Percentiles rank a stretch among this genome's conserved stretches.
Evolutionary conservation across 2,888 invertebrate genomes (phyloP).

Genomic region (Phania funesta): DNA sequence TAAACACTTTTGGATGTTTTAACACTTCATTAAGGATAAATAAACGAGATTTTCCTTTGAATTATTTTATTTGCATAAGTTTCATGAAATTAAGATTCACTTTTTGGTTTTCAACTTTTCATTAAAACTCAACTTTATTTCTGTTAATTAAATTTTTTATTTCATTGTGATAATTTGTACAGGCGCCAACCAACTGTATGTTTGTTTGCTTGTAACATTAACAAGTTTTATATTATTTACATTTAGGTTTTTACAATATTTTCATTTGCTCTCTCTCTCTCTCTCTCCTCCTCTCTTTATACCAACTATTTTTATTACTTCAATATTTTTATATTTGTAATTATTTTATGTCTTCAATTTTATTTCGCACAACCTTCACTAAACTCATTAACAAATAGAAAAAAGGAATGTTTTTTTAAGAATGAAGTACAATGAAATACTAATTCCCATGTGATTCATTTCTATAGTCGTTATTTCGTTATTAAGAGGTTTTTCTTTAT

Average conservation of each 20-base stretch:
- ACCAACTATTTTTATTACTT: background rate
- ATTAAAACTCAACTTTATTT: background rate
- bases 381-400: conserved; percentile 37
- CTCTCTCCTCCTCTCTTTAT: background rate
- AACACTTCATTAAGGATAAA: background rate
- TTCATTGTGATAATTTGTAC: conserved; percentile 3
- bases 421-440: conserved; percentile 14
- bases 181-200: background rate
- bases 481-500: background rate
- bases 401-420: conserved; percentile 20
- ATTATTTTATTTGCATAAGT: conserved; percentile 4
- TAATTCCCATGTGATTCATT: conserved; percentile 43
- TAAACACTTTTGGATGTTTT: background rate
- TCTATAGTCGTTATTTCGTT: conserved; percentile 14
- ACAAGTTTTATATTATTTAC: background rate
- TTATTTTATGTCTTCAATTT: conserved; percentile 2
- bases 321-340: background rate
- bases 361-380: conserved; percentile 35
- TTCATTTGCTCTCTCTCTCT: background rate
- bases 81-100: background rate
- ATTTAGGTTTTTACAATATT: conserved; percentile 6
- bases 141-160: background rate
- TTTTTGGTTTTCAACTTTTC: background rate
- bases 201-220: background rate
- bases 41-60: background rate